Evolutionary conservation across 2,888 invertebrate species (phyloP).

Genomic region (Chorisops tibialis): DNA sequence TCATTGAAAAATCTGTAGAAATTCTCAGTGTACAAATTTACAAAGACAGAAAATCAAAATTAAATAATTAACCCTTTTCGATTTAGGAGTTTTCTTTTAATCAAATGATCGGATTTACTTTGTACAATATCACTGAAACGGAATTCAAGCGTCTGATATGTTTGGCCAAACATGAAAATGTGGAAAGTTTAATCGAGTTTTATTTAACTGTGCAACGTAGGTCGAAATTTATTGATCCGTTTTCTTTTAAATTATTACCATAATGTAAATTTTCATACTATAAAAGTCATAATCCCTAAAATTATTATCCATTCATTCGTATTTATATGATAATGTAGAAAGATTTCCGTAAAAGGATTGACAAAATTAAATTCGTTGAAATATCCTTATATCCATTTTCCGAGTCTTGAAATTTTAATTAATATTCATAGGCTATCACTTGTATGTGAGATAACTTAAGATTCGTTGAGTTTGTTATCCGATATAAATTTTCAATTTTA

Average conservation of each 20-base stretch:
- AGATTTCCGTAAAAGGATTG: background rate
- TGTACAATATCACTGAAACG: conserved; percentile 17
- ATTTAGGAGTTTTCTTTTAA: conserved; percentile 6
- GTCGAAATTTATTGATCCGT: conserved; percentile 7
- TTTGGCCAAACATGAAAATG: conserved; percentile 4
- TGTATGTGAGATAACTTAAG: background rate
- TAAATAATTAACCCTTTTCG: too few species aligned
- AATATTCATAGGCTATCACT: too few species aligned
- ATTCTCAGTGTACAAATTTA: too few species aligned
- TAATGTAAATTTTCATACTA: too few species aligned
- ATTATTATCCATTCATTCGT: too few species aligned
- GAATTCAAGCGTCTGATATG: conserved; percentile 21
- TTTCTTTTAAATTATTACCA: background rate
- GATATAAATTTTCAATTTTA: too few species aligned
- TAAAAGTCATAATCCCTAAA: too few species aligned
- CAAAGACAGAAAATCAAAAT: too few species aligned
- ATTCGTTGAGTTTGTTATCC: too few species aligned
- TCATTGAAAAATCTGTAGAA: too few species aligned
- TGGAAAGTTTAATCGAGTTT: conserved; percentile 15
- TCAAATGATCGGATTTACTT: conserved; percentile 27
- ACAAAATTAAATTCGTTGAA: background rate
- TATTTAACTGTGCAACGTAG: conserved; percentile 24
- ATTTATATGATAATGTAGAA: background rate
- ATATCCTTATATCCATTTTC: background rate
- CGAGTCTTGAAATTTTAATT: too few species aligned